Evolutionary conservation across 2,113 vertebrate genomes (phyloP), one percentile per base, ranked within the genome.

Genomic region (Sebastes fasciatus): DNA sequence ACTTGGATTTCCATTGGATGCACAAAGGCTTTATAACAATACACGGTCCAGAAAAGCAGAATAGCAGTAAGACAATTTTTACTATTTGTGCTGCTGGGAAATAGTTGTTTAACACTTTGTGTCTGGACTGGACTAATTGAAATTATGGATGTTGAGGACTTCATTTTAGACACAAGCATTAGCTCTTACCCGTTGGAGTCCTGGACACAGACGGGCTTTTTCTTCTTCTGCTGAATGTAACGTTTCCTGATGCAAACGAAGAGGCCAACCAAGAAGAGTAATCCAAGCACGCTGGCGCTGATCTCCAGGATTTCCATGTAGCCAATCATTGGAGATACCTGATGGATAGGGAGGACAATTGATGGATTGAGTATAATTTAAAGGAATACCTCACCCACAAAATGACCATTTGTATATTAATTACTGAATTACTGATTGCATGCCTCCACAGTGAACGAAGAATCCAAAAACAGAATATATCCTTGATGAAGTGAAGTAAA

Each of bases 201-300:
- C 86, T 98, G 97, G 23, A 96, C 95, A 16, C 97, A 96, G 67
- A 96, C 94, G 0, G 97, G 94, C 83, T 97, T 97, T 1, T 86
- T 97, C 34, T 95, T 94, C 84, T 96, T 96, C 1, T 90, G 93
- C 42, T 64, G 96, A 61, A 95, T 75, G 46, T 97, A 96, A 58
- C 90, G 68, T 88, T 96, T 97, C 79, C 95, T 92, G 55, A 95
- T 5, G 13, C 95, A 69, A 60, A 97, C 92, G 0, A 96, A 95
- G 0, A 85, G 54, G 3, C 17, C 69, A 0, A 93, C 93, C 42
- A 97, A 55, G 60, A 97, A 14, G 70, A 96, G 70, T 0, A 95
- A 48, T 0, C 94, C 93, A 0, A 96, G 23, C 7, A 96, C 82
- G 0, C 94, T 94, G 0, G 85, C 96, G 0, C 76, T 51, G 51